A percentile compares a stretch with the other conserved stretches of the same genome.
These are phyloP conservation scores for Hecatera dysodea DNA, from an alignment of 2,888 invertebrate species.

Conservation along the genomic window DNA sequence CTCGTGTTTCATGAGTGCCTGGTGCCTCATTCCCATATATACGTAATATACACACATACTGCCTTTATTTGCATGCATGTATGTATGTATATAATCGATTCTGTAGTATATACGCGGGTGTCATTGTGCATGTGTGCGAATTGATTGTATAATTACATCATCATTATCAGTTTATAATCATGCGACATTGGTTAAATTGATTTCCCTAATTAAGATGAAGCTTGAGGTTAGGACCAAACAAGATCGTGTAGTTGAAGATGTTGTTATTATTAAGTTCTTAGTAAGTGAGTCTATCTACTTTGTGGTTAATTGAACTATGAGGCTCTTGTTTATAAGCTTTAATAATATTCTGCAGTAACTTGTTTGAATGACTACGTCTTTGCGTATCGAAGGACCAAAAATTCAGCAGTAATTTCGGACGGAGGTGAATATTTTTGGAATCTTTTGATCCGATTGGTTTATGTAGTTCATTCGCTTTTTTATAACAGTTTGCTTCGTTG, in stretches of 20 bases:
- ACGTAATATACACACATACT: slow-evolving; percentile 59
- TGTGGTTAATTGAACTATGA: slow-evolving; percentile 4
- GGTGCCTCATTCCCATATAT: slow-evolving; percentile 62
- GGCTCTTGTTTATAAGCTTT: slow-evolving; percentile 8
- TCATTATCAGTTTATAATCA: slow-evolving; percentile 80
- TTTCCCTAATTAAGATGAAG: slow-evolving; percentile 79
- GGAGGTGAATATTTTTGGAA: slow-evolving; percentile 10
- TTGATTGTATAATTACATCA: slow-evolving; percentile 79
- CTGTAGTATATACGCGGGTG: slow-evolving; percentile 51
- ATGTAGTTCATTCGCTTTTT: neutral
- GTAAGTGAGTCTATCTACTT: slow-evolving; percentile 23
- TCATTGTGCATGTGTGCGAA: slow-evolving; percentile 60
- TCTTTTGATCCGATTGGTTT: neutral
- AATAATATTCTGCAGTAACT: neutral
- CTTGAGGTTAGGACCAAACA: slow-evolving; percentile 58
- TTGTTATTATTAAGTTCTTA: slow-evolving; percentile 21
- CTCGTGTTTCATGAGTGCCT: slow-evolving; percentile 65
- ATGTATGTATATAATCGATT: slow-evolving; percentile 60
- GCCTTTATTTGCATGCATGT: slow-evolving; percentile 59
- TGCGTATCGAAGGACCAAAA: slow-evolving; percentile 33
- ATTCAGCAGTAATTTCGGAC: neutral
- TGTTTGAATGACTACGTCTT: slow-evolving; percentile 5
- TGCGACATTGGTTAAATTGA: slow-evolving; percentile 79
- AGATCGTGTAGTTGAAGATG: slow-evolving; percentile 30
- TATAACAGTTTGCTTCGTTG: neutral